Evolutionary conservation across 2,888 invertebrate genomes (phyloP), one percentile per base, ranked within the genome.

Genomic region (Drosophila robusta): DNA sequence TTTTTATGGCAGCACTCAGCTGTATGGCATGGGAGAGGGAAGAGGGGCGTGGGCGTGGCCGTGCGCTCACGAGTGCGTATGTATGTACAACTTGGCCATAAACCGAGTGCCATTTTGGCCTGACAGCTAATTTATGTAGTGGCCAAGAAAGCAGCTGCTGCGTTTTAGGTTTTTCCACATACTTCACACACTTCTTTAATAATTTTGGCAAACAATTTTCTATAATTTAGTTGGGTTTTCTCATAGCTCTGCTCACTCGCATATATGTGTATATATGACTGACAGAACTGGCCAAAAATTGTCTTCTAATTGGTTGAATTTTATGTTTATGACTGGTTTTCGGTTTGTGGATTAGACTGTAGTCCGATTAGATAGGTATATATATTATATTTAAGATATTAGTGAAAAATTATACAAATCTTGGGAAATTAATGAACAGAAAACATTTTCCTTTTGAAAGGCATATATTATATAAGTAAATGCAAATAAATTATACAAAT

Each of bases 71-170:
- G 34, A 38, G 22, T 38, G 26, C 41, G 38, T 60, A 18, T 49
- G 57, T 75, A 67, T 79, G 47, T 58, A 61, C 47, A 70, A 75
- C 70, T 76, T 85, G 78, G 74, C 70, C 74, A 79, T 85, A 82
- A 80, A 77, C 55, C 70, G 70, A 65, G 64, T 75, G 73, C 78
- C 79, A 81, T 81, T 87, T 80, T 72, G 70, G 62, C 73, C 78
- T 86, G 88, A 80, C 86, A 90, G 81, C 88, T 90, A 90, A 90
- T 90, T 90, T 90, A 90, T 90, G 75, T 89, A 90, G 90, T 90
- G 87, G 75, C 81, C 80, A 80, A 74, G 75, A 68, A 62, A 61
- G 78, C 78, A 87, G 85, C 85, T 77, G 79, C 82, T 65, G 65
- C 75, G 62, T 51, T 51, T 54, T n/a, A 8, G 14, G 34, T 32